Evolutionary conservation across 2,888 invertebrate species (phyloP), one percentile per base, ranked within the genome.

Genomic region (Hanleya hanleyi): DNA sequence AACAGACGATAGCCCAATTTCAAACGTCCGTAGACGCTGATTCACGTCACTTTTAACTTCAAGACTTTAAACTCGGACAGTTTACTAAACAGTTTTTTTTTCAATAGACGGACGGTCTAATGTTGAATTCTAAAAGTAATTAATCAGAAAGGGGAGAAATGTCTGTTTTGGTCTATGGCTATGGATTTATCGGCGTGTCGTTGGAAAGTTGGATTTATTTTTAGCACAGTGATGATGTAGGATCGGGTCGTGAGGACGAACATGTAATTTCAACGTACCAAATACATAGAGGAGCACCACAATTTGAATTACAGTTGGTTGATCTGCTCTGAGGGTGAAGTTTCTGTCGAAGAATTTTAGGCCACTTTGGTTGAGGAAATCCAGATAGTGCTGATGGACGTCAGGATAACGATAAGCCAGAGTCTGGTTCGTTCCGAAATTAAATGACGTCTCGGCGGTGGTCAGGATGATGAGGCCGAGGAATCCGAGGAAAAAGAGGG

Each of bases 401-500:
- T 47, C 69, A 5, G 73, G 72, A 37, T 84, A 80, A 29, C 75
- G 72, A 0, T 35, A 66, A 29, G 49, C 64, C 29, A 83, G 70
- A 0, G 80, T 78, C 37, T 70, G 70, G 57, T 71, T 37, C n/a
- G 1, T 61, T 32, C 26, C 36, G n/a, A 15, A 36, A 12, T 22
- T 32, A 22, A 35, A 33, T 2, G 69, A 51, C 1, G 84, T 79
- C 70, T 86, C 84, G 1, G 80, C 77, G 7, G 87, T 85, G 5
- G 85, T 83, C 6, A 84, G 80, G 15, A 86, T 79, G 69, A 86
- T 87, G 67, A 90, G 77, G 6, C 81, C 74, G 38, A 90, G 83
- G 75, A 89, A 90, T 5, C 81, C 70, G 33, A 87, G 69, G 73
- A 86, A 89, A 49, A 89, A 88, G 41, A 83, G 73, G 12, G 87